phyloP scores from a whole-genome alignment of 2,113 vertebrate genomes.

The Microcebus jonahi region DNA sequence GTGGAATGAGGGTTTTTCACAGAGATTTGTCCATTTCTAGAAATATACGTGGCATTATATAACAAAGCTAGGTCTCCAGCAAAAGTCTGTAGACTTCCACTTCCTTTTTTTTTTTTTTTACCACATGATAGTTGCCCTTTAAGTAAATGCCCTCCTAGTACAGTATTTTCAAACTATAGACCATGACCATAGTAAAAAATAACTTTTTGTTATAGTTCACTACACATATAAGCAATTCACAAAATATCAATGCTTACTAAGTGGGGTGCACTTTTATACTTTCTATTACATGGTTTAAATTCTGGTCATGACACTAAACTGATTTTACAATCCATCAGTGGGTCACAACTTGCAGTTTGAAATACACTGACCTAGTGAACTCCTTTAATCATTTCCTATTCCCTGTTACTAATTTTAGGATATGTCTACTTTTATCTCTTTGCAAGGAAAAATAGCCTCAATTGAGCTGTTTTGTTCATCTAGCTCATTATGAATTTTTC shows the following conservation, averaged over 20 bases:
- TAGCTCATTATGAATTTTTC: background rate
- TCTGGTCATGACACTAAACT: background rate
- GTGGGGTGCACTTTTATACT: background rate
- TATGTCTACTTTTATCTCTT: background rate
- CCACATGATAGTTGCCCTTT: background rate
- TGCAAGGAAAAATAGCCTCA: background rate
- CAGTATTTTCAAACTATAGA: background rate
- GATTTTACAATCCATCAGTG: background rate
- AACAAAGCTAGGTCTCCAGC: background rate
- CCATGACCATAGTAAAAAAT: background rate
- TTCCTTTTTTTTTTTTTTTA: background rate
- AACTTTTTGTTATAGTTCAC: background rate
- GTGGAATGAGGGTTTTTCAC: background rate
- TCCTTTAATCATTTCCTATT: background rate
- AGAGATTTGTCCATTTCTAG: background rate
- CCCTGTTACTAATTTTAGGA: background rate
- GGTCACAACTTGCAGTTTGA: background rate
- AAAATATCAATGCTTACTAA: background rate
- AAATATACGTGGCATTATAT: accelerated
- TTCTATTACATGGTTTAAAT: background rate
- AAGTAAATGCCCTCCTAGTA: background rate
- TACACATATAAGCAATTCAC: background rate
- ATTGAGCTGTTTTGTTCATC: background rate
- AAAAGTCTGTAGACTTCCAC: background rate
- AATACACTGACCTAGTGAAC: background rate